Base-by-base conservation (phyloP, 2,888 invertebrate species). In the Conus canariensis region DNA sequence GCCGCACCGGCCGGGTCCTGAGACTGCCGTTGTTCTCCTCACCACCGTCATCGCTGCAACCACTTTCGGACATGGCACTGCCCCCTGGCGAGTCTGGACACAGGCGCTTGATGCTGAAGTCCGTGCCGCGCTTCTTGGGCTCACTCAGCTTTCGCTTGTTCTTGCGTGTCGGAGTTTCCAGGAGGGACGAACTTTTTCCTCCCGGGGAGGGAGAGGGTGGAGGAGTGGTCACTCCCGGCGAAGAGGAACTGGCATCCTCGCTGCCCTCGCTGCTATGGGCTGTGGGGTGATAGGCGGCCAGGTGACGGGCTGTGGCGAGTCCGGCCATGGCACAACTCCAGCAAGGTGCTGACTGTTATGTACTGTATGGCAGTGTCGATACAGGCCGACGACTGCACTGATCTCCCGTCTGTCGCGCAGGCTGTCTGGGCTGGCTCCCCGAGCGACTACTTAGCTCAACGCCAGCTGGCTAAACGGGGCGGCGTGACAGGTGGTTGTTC, bases 101-200 rank as follows among this genome's bases (percentile, higher is more conserved):
- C 88, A 95, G 94, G 60, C 95, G 91, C 90, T 96, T 96, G 91
- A 95, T 94, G 91, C 93, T 94, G 87, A 95, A 94, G 90, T 95
- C 95, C 30, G 94, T 94, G 60, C 90, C 90, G 70, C 95, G 91
- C 88, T 94, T 94, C 90, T 94, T 94, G 0, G 98, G 97, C 91
- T 97, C 97, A 45, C 97, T 97, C 91, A 97, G 97, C 95, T 98
- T 98, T 91, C 98, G 96, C 95, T 98, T 98, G 95, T 97, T 97
- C 92, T 97, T 95, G 93, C 96, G 91, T n/a, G 91, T 91, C 0
- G 93, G 91, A 5, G 93, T 92, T 59, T 93, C 93, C 74, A 89
- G 58, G 58, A 89, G 83, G 82, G 85, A 88, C 77, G n/a, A 82
- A 56, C 89, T 89, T 30, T 70, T 90, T 60, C 83, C 90, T 45